Evolutionary conservation across 2,797 vertebrate species (phyloP).

Genomic region (Lepidocolaptes lacrymiger): DNA sequence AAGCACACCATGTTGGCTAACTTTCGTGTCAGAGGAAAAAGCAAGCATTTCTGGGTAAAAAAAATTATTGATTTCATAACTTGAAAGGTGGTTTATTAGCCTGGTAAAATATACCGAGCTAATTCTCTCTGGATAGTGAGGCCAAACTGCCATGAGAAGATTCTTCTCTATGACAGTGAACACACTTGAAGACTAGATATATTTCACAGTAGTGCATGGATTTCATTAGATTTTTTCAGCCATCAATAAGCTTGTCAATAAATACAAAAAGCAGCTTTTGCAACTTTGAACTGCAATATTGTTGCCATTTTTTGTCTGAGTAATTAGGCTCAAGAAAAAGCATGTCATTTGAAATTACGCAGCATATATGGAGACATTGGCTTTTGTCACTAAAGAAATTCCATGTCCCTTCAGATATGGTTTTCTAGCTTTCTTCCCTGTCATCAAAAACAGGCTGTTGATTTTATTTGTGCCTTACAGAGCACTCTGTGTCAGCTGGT

Average conservation of each 20-base stretch:
- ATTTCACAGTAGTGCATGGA: not conserved
- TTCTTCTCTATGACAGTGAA: not conserved
- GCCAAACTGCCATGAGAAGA: not conserved
- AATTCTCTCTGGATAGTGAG: not conserved
- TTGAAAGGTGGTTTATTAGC: not conserved
- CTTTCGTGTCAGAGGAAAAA: not conserved
- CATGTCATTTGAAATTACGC: not conserved
- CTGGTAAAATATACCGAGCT: not conserved
- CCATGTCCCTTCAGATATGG: not conserved
- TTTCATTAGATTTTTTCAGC: not conserved
- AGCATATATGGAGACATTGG: not conserved
- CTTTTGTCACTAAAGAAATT: slow-evolving; percentile 24
- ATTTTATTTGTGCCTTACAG: slow-evolving; percentile 35
- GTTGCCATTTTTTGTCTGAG: not conserved
- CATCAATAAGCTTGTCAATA: not conserved
- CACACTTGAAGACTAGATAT: not conserved
- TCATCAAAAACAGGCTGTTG: slow-evolving; percentile 19
- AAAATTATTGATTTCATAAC: not conserved
- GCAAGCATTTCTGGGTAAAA: not conserved
- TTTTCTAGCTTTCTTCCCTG: not conserved
- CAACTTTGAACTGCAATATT: not conserved
- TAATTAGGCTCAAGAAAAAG: not conserved
- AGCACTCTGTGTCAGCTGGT: not conserved
- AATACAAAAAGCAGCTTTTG: not conserved
- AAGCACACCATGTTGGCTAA: not conserved